phyloP scores from a whole-genome alignment of 2,797 vertebrate genomes.

The Morus bassanus region DNA sequence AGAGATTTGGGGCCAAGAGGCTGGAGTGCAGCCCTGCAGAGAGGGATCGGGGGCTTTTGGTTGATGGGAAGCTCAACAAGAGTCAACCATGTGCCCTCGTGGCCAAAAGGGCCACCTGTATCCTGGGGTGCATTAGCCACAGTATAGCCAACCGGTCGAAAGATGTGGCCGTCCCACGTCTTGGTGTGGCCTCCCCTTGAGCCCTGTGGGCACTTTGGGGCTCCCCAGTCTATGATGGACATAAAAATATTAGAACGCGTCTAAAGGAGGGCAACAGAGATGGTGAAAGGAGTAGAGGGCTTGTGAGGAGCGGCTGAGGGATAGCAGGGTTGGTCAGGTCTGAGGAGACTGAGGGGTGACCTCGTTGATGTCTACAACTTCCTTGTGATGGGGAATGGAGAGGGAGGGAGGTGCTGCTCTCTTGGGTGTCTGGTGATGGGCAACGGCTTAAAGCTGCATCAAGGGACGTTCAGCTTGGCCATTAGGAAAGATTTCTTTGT shows the following conservation, averaged over 20 bases:
- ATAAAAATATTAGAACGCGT: background rate
- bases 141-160: fast-evolving
- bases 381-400: background rate
- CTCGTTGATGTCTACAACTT: background rate
- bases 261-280: background rate
- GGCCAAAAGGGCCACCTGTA: background rate
- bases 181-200: background rate
- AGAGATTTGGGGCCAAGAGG: background rate
- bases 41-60: background rate
- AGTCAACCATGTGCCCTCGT: background rate
- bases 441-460: background rate
- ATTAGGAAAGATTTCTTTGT: background rate
- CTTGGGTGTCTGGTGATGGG: background rate
- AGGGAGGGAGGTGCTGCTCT: background rate
- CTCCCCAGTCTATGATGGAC: background rate
- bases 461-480: background rate
- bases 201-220: background rate
- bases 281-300: background rate
- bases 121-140: background rate
- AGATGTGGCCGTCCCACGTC: background rate
- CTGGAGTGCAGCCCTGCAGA: background rate
- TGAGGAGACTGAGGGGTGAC: background rate
- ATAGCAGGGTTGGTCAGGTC: background rate
- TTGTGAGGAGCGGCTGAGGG: background rate
- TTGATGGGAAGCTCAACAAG: background rate